Base-by-base conservation (phyloP, 2,888 invertebrate genomes). In the Enoplolaimus lenunculus region DNA sequence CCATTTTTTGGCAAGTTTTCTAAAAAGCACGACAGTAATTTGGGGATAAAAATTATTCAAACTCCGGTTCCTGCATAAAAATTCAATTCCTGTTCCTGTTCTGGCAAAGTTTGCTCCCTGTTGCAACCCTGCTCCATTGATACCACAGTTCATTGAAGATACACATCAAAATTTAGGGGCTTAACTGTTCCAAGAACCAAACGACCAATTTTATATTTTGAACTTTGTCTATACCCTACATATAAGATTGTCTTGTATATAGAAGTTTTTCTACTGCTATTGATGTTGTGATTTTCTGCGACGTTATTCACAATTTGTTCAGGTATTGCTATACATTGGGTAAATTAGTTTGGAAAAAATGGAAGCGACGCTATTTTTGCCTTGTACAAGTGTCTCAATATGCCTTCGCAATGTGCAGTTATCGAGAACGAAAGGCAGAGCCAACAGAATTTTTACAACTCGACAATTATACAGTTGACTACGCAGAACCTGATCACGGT, bases 401-500 rank as follows among this genome's bases (percentile, higher is more conserved):
- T 83, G 95, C 94, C 60, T 97, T 97, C 85, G 95, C 95, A 65
- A 90, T 97, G 87, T 97, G 95, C 84, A 94, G 92, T 77, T 97
- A 95, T 82, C 90, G 93, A 83, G 94, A 95, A 83, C 94, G 93
- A 85, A 95, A 94, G 84, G 90, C 92, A 34, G 95, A 97, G 82
- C 95, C 97, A 21, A 91, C 93, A 57, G 95, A 95, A 84, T 94
- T 97, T 92, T 92, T 94, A 91, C 94, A 94, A 83, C 85, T 97
- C 71, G 95, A 97, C 83, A 94, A 93, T 29, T 97, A 93, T 82
- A 95, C 95, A 66, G 94, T 97, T 60, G 95, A 97, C 83, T 95
- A 95, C 82, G 80, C 80, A 76, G 95, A 95, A 84, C 88, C 91
- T 77, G 89, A 91, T 75, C 90, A 90, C 84, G 91, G 91, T 91